Conservation (phyloP, 2,797 vertebrate genomes). For the Erethizon dorsatum region DNA sequence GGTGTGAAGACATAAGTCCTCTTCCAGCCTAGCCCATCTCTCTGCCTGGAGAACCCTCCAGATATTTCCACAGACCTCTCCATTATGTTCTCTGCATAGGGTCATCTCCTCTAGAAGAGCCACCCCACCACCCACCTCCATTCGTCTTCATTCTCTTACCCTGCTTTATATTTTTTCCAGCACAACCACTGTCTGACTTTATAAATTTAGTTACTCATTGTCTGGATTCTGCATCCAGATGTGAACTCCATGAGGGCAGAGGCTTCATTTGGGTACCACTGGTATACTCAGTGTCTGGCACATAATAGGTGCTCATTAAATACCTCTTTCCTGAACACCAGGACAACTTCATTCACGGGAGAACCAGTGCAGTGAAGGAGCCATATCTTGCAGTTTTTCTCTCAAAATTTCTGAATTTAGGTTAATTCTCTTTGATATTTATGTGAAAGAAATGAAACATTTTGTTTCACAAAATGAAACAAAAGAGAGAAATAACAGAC, state of each 20-base stretch:
- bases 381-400: neutral
- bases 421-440: neutral
- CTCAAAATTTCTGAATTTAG: neutral
- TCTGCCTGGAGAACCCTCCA: neutral
- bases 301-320: too few relatives aligned
- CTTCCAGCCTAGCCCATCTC: too few relatives aligned
- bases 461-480: neutral
- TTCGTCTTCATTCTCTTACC: too few relatives aligned
- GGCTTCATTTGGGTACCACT: neutral
- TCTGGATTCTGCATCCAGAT: neutral
- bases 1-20: neutral
- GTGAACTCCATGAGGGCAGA: neutral
- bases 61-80: neutral
- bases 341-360: slow-evolving; percentile 20
- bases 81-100: neutral
- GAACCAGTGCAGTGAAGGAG: neutral
- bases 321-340: neutral
- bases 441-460: neutral
- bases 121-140: too few relatives aligned
- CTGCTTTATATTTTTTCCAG: neutral
- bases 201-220: neutral
- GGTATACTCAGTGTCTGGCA: too few relatives aligned
- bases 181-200: neutral
- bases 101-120: neutral
- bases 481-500: neutral